Evolutionary conservation across 1,140 invertebrate genomes (phyloP).

Genomic region (Panagrolaimus sp.): DNA sequence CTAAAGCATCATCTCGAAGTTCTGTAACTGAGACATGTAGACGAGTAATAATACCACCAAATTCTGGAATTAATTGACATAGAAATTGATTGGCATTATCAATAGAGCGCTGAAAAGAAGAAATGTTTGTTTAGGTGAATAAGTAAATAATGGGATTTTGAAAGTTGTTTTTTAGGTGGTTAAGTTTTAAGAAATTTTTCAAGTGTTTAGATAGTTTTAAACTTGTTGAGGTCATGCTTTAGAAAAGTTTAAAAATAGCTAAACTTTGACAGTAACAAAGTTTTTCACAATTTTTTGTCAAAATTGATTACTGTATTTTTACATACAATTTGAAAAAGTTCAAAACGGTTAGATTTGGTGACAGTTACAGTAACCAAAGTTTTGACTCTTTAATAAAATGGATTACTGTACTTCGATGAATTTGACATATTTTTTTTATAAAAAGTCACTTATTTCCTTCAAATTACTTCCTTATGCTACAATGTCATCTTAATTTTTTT

Average conservation of each 20-base stretch:
- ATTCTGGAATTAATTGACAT: slow-evolving; percentile 35
- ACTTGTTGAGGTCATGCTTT: slow-evolving; percentile 6
- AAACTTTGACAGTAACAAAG: too few species aligned
- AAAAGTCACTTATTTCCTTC: neutral
- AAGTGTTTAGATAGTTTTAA: neutral
- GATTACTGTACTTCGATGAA: neutral
- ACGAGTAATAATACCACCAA: slow-evolving; percentile 50
- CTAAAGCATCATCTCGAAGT: slow-evolving; percentile 43
- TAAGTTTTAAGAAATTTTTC: neutral
- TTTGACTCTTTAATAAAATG: neutral
- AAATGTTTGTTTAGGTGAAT: too few species aligned
- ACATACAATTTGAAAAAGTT: too few species aligned
- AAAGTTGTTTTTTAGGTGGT: neutral
- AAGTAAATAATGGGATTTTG: slow-evolving; percentile 9
- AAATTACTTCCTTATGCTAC: too few species aligned
- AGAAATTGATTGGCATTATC: slow-evolving; percentile 52
- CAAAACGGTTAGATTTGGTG: too few species aligned
- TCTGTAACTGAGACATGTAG: slow-evolving; percentile 45
- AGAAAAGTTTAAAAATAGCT: too few species aligned
- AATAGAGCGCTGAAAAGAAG: slow-evolving; percentile 45
- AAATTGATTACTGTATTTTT: too few species aligned
- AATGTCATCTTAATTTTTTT: too few species aligned
- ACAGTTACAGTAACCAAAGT: neutral
- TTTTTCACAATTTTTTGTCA: too few species aligned
- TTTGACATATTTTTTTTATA: neutral